phyloP scores from a whole-genome alignment of 2,797 vertebrate genomes.

The Myotis findleyi region DNA sequence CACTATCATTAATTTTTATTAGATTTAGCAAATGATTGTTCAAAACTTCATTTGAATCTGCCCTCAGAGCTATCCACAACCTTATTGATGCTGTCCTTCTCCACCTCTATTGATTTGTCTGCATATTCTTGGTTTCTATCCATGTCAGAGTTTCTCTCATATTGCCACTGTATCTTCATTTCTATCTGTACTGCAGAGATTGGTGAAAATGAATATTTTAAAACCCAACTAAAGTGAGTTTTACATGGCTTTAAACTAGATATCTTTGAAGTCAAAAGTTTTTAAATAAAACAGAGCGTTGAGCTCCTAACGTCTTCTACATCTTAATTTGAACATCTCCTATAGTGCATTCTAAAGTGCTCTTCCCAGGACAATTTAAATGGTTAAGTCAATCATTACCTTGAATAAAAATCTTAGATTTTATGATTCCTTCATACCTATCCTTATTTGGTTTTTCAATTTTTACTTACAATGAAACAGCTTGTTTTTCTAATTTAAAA shows the following conservation, averaged over 20 bases:
- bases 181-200: background rate
- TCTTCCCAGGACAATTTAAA: background rate
- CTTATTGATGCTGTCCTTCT: background rate
- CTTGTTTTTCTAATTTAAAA: background rate
- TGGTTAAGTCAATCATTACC: background rate
- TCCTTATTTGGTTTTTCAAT: background rate
- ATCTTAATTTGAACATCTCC: background rate
- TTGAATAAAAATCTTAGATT: background rate
- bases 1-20: constrained; percentile 76
- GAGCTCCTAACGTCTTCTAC: background rate
- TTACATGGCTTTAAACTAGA: background rate
- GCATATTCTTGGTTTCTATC: background rate
- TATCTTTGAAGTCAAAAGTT: background rate
- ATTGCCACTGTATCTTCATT: background rate
- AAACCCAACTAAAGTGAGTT: background rate
- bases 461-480: background rate
- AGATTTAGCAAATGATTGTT: constrained; percentile 68
- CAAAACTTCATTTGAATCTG: constrained; percentile 62
- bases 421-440: background rate
- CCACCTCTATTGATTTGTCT: constrained; percentile 31
- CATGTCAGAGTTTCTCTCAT: background rate
- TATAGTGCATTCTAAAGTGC: background rate
- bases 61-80: constrained; percentile 62
- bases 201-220: background rate
- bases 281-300: background rate